Base-by-base conservation (phyloP, 2,888 invertebrate genomes). In the Venusia cambrica region DNA sequence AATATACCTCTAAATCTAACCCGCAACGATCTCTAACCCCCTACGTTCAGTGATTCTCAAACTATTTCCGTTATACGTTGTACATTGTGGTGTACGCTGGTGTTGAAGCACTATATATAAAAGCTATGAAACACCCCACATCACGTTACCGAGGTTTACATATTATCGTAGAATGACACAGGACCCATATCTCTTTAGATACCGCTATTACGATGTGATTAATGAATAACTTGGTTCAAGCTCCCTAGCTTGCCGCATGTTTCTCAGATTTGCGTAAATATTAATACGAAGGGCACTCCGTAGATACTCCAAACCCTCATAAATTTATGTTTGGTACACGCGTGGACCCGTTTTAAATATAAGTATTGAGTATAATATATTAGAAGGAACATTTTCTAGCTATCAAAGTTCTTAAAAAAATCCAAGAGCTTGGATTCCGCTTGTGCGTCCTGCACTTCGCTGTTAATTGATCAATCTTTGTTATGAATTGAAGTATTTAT, bases 231-330 rank as follows among this genome's bases (percentile, higher is more conserved):
- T 26, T 10, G 22, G 17, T 26, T 25, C 29, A 18, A 29, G 39
- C 29, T 26, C 17, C 21, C 12, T 19, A 34, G 10, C 39, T 15
- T 7, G 15, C 25, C 9, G 18, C 14, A 28, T 35, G 26, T 34
- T 21, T 27, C 34, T 22, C 20, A 34, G 34, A 39, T 39, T 39
- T 35, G 27, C 10, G 35, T 39, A 35, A 39, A 39, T 39, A 21
- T 27, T 34, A 37, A 30, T 39, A 35, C 27, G 12, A 39, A 25
- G 27, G 38, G 32, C 32, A 38, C 30, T 35, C 24, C 14, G 16
- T 5, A 17, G 14, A 26, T 31, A 39, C 34, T 39, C 35, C 14
- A 27, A 9, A 35, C 34, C 39, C 35, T 35, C 31, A 34, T 31
- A 35, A 39, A 39, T 35, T 39, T 18, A 35, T 18, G 22, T 39